Evolutionary conservation across 2,113 vertebrate species (phyloP).

Genomic region (Amazona guildingii): DNA sequence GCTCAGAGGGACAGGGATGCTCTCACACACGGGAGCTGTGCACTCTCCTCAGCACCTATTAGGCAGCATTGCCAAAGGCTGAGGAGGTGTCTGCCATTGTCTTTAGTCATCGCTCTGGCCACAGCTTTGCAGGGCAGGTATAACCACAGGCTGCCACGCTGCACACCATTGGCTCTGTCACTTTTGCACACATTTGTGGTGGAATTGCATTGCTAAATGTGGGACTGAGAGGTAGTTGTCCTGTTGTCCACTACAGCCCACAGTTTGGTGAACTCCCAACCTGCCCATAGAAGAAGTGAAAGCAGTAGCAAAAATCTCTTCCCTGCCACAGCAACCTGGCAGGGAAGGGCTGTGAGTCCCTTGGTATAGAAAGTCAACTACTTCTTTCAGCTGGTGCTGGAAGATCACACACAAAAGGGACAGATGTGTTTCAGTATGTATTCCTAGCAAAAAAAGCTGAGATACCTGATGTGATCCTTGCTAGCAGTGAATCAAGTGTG

Average conservation of each 20-base stretch:
- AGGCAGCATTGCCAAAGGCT: not conserved
- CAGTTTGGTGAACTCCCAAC: not conserved
- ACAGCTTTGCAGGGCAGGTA: not conserved
- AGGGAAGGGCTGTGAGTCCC: not conserved
- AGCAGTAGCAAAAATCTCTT: not conserved
- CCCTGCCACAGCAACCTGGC: not conserved
- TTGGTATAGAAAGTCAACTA: not conserved
- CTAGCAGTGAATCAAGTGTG: not conserved
- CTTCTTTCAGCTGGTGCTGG: not conserved
- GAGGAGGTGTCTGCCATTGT: not conserved
- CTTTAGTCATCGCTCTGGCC: not conserved
- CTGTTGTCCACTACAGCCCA: accelerated
- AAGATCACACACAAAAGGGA: not conserved
- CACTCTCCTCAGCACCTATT: not conserved
- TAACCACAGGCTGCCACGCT: accelerated
- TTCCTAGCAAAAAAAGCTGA: not conserved
- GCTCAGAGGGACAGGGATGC: not conserved
- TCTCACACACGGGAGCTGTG: accelerated
- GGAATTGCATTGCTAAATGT: not conserved
- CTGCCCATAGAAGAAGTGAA: not conserved
- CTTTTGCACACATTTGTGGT: not conserved
- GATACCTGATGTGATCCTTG: not conserved
- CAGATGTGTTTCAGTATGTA: not conserved
- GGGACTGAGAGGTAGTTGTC: not conserved
- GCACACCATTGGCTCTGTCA: not conserved